Evolutionary conservation across 2,888 invertebrate genomes (phyloP).

Genomic region (Trachelus troglodyta): DNA sequence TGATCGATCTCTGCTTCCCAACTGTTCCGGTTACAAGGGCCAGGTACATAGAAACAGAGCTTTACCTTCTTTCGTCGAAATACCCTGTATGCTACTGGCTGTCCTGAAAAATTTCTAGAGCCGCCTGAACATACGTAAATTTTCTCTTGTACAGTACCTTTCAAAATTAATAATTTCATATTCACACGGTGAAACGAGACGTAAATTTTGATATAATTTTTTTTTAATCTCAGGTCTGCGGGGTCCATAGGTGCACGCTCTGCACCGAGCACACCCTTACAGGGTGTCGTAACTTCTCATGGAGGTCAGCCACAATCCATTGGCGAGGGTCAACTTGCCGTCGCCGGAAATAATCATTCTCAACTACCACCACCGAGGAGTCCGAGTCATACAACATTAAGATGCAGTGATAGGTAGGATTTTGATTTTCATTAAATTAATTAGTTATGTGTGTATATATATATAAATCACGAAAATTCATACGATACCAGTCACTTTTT

Average conservation of each 20-base stretch:
- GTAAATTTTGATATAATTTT: too few species aligned
- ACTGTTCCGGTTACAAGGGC: slow-evolving; percentile 48
- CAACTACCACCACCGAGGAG: slow-evolving; percentile 59
- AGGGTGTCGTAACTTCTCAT: slow-evolving; percentile 42
- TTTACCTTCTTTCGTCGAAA: not conserved
- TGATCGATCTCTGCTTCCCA: slow-evolving; percentile 54
- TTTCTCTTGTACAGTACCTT: not conserved
- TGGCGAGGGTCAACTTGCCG: slow-evolving; percentile 51
- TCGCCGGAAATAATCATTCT: slow-evolving; percentile 40
- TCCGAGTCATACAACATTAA: slow-evolving; percentile 60
- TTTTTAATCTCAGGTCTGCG: slow-evolving; percentile 66
- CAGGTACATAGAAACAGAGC: slow-evolving; percentile 40
- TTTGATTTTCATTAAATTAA: not conserved
- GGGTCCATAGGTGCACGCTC: slow-evolving; percentile 75
- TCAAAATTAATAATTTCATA: not conserved
- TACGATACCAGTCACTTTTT: not conserved
- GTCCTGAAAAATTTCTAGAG: not conserved
- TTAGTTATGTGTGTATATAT: not conserved
- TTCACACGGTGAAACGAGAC: not conserved
- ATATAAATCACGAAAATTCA: not conserved
- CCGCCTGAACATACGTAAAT: too few species aligned
- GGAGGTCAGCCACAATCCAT: slow-evolving; percentile 51
- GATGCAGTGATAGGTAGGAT: slow-evolving; percentile 56
- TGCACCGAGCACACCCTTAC: slow-evolving; percentile 78
- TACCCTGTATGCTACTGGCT: not conserved